These are phyloP conservation scores for Caenorhabditis sinica DNA, from an alignment of 2,888 invertebrate species.

Conservation along the genomic window DNA sequence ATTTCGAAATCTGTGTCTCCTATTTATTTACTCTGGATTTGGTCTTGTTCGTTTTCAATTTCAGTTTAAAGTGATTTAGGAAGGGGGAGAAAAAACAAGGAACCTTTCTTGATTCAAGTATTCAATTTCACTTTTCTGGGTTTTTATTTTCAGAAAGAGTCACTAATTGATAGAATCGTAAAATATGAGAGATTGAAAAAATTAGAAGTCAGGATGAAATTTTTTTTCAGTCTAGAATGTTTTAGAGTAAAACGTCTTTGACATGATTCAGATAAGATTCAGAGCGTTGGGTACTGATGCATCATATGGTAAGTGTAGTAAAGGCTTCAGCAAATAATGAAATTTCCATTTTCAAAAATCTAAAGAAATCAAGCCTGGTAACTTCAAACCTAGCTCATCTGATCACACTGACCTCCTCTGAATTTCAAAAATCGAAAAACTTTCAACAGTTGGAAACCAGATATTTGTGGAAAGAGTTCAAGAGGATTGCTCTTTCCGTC, in stretches of 20 bases:
- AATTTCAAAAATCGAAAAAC: background rate
- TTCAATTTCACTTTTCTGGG: background rate
- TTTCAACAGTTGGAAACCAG: slow-evolving; percentile 40
- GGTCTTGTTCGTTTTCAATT: slow-evolving; percentile 13
- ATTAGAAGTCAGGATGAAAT: too few species aligned
- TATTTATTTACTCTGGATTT: background rate
- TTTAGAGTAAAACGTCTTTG: too few species aligned
- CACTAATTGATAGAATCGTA: too few species aligned
- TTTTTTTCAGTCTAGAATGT: too few species aligned
- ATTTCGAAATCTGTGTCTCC: background rate
- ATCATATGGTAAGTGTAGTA: too few species aligned
- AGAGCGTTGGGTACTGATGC: too few species aligned
- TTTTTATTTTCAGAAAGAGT: too few species aligned
- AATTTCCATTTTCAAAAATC: too few species aligned
- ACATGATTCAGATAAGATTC: too few species aligned
- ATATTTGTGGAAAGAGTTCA: slow-evolving; percentile 47
- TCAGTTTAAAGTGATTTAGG: slow-evolving; percentile 14
- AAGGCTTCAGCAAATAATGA: too few species aligned
- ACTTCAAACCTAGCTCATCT: background rate
- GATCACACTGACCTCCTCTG: background rate
- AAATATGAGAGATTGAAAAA: too few species aligned
- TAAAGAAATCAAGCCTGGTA: too few species aligned
- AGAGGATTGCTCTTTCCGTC: slow-evolving; percentile 29
- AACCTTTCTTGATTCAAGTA: background rate
- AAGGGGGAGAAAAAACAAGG: background rate